Base-by-base conservation (phyloP, 2,113 vertebrate species). In the Telmatochromis sp. region DNA sequence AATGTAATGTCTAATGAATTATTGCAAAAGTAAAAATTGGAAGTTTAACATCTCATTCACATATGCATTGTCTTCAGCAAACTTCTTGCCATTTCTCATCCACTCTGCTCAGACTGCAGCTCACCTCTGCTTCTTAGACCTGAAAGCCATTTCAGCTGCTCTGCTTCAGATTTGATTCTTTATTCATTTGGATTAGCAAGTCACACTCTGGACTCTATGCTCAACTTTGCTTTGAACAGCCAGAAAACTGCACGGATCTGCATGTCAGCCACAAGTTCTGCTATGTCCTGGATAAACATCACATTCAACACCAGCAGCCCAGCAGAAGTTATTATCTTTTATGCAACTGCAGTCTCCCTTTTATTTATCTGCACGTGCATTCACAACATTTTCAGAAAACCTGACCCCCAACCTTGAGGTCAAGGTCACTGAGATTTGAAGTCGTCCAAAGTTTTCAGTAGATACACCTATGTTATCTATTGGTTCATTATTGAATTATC, bases 191-290 rank as follows among this genome's bases (percentile, higher is more conserved):
- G 31, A 63, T 35, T 1, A 63, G 0, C 31, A 63, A 63, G 2
- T 35, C 58, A 35, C 31, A 35, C 4, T 63, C 17, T 63, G 2
- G 28, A 63, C 28, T 33, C 2, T 63, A 1, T 33, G 9, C 58
- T 3, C 58, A 63, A 33, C 58, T 63, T 63, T 63, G 0, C 2
- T 63, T 63, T 63, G 28, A 33, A 33, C 9, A 63, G 31, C 17
- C 58, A 63, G 58, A 0, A 5, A 63, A 12, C 58, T 63, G 4
- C 6, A 7, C 9, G 0, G 31, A 3, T 63, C 2, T 63, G 31
- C 58, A 63, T 7, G 3, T 63, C 31, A 35, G 60, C 31, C 0
- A 1, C 31, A 65, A 35, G 31, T 17, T 65, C 31, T 65, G 60
- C 31, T 63, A 0, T 35, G 58, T 5, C 58, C 31, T 63, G 31